Conservation (phyloP, 2,888 invertebrate species). For the Schizotus pectinicornis region DNA sequence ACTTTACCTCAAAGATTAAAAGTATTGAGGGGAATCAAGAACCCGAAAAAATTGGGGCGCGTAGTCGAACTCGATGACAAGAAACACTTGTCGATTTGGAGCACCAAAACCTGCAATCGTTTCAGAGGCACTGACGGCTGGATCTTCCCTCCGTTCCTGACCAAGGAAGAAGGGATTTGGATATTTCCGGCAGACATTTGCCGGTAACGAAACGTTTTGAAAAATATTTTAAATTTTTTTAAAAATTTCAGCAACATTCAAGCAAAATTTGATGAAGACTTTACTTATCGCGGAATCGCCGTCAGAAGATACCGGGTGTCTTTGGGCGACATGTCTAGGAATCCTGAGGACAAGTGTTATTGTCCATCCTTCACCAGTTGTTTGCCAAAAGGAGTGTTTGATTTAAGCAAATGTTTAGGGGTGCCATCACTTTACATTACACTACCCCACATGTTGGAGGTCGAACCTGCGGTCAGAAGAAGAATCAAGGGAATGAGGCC, state of each 20-base stretch:
- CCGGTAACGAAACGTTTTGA: constrained; percentile 61
- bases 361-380: constrained; percentile 67
- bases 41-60: constrained; percentile 74
- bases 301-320: constrained; percentile 71
- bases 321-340: constrained; percentile 70
- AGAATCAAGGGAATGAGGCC: constrained; percentile 71
- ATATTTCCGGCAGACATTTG: constrained; percentile 81
- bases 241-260: constrained; percentile 63
- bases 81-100: constrained; percentile 68
- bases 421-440: constrained; percentile 77
- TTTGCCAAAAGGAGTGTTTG: constrained; percentile 74
- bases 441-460: constrained; percentile 77
- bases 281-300: constrained; percentile 68
- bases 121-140: constrained; percentile 86
- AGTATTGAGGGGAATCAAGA: constrained; percentile 76
- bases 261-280: constrained; percentile 66
- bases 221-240: not conserved
- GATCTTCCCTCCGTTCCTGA: constrained; percentile 78
- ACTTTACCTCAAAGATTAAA: constrained; percentile 71
- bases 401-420: constrained; percentile 68
- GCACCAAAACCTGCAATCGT: constrained; percentile 72
- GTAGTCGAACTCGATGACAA: constrained; percentile 74
- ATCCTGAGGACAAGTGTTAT: constrained; percentile 63
- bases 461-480: constrained; percentile 58
- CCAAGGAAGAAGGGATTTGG: constrained; percentile 67